Conservation (phyloP, 2,888 invertebrate genomes). For the Caenorhabditis afra region DNA sequence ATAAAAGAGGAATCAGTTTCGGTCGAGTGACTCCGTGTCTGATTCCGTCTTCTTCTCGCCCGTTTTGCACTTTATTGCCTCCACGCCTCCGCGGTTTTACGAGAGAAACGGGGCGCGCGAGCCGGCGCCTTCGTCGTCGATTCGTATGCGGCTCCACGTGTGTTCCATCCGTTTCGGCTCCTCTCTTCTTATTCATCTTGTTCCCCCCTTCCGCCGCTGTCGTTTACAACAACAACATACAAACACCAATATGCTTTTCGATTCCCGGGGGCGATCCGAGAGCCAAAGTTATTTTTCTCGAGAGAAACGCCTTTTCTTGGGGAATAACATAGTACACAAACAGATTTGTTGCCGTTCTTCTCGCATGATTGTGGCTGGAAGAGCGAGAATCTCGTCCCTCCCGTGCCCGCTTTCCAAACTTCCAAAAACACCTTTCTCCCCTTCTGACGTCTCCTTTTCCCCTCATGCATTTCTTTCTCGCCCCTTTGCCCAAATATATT, state of each 20-base stretch:
- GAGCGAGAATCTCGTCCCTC: no score
- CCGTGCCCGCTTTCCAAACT: no score
- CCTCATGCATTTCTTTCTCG: not conserved
- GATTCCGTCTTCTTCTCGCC: conserved; percentile 19
- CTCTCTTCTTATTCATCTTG: conserved; percentile 43
- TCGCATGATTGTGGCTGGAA: not conserved
- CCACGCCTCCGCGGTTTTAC: conserved; percentile 37
- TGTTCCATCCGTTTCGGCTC: conserved; percentile 25
- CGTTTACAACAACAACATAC: conserved; percentile 46
- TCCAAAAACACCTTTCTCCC: not conserved
- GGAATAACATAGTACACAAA: conserved; percentile 50
- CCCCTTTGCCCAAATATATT: conserved; percentile 42
- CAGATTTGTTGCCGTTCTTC: conserved; percentile 1
- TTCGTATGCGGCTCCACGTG: conserved; percentile 39
- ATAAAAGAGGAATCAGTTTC: conserved; percentile 57
- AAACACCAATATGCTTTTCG: conserved; percentile 24
- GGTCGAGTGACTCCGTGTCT: conserved; percentile 37
- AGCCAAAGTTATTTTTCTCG: conserved; percentile 39
- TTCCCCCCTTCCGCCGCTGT: no score
- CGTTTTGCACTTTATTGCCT: conserved; percentile 51
- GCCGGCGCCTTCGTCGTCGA: conserved; percentile 1
- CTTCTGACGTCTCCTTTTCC: conserved; percentile 6
- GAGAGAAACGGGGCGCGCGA: conserved; percentile 17
- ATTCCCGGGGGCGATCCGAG: conserved; percentile 48
- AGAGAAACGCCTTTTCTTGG: conserved; percentile 25